phyloP scores from a whole-genome alignment of 2,888 invertebrate genomes.

The Cryptosula pallasiana region DNA sequence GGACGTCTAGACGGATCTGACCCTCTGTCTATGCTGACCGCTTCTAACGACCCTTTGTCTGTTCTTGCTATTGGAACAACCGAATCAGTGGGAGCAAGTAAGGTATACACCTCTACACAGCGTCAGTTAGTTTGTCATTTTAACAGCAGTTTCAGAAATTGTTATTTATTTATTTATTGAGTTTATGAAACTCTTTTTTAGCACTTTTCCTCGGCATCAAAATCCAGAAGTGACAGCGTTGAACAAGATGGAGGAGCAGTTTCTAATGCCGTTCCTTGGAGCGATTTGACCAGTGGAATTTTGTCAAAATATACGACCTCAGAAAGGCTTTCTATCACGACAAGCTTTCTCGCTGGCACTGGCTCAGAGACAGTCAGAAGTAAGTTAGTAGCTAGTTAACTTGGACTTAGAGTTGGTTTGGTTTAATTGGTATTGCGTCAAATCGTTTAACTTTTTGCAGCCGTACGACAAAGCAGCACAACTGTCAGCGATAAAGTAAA shows the following conservation, averaged over 20 bases:
- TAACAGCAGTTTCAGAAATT: too few relatives aligned
- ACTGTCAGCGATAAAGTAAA: constrained; percentile 76
- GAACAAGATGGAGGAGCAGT: constrained; percentile 25
- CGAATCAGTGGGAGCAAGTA: too few relatives aligned
- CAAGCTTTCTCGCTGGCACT: constrained; percentile 66
- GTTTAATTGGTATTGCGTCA: neutral
- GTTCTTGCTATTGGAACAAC: constrained; percentile 28
- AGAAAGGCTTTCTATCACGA: constrained; percentile 83
- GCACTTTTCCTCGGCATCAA: too few relatives aligned
- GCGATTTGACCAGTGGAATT: constrained; percentile 67
- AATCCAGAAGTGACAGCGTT: constrained; percentile 30
- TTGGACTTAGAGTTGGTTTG: neutral
- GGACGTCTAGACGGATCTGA: constrained; percentile 66
- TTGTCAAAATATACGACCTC: constrained; percentile 85
- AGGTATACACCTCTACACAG: too few relatives aligned
- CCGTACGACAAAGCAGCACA: constrained; percentile 28
- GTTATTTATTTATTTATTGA: too few relatives aligned
- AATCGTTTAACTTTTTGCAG: constrained; percentile 38
- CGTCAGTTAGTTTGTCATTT: too few relatives aligned
- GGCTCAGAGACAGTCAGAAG: constrained; percentile 28
- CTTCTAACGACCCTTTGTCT: constrained; percentile 61
- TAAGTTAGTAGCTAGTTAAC: constrained; percentile 50
- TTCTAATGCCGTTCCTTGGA: constrained; percentile 67
- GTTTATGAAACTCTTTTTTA: too few relatives aligned
- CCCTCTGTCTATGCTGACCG: constrained; percentile 68